Evolutionary conservation across 2,113 vertebrate genomes (phyloP), one percentile per base, ranked within the genome.

Genomic region (Glaucidium brasilianum): DNA sequence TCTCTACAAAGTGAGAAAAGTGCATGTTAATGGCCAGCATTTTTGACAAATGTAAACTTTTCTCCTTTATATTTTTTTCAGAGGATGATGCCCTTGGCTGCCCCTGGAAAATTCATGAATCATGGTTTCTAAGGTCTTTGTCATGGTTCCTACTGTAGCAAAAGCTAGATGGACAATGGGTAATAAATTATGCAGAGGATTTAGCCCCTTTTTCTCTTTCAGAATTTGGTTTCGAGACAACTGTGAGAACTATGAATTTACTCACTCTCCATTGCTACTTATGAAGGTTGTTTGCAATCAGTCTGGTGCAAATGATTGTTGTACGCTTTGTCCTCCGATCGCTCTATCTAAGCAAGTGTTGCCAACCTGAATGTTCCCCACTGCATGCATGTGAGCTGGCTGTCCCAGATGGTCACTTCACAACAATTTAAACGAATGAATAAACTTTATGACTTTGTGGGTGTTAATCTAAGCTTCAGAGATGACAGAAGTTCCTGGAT

Each of bases 111-210:
- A 97, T 93, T 85, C 23, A 59, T 66, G 71, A 81, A 83, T 93
- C 92, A 71, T 63, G 60, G 77, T 95, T 97, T 95, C 94, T 83
- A 96, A 92, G 74, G 79, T 76, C 94, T 97, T 97, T 97, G 90
- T 90, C 69, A 93, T 2, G 6, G 63, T 88, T 92, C 69, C 74
- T 88, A 58, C 90, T 90, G 77, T 74, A 91, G 84, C 53, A 94
- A 89, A 88, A 96, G 47, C 60, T 94, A 71, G 78, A 84, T 21
- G 52, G 58, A 95, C 81, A 94, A 91, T 23, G 74, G 62, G 22
- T 29, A 92, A 56, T 74, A 95, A 88, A 77, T 93, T 92, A 91
- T 91, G 64, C 66, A 72, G 85, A 76, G 21, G 85, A 73, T 58
- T 59, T 76, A 84, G 12, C 25, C 29, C 35, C 21, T n/a, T 91